Conservation (phyloP, 2,797 vertebrate genomes). For the Threskiornis aethiopicus region DNA sequence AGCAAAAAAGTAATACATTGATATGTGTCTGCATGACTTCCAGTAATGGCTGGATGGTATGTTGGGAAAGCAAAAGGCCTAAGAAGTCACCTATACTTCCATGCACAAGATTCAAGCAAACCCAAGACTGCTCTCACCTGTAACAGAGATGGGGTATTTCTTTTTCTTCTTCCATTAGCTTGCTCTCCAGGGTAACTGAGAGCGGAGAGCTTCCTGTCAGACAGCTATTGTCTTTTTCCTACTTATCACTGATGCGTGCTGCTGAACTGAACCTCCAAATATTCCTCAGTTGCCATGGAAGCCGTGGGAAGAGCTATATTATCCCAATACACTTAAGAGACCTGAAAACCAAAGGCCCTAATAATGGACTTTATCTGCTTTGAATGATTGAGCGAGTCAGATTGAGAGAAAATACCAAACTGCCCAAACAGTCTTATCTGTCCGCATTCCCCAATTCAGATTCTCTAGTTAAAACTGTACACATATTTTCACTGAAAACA, state of each 20-base stretch:
- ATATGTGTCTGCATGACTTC: background rate
- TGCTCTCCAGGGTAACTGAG: background rate
- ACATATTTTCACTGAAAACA: background rate
- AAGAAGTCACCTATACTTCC: background rate
- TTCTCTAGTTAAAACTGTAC: background rate
- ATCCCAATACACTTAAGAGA: background rate
- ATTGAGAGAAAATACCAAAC: background rate
- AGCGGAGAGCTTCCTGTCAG: background rate
- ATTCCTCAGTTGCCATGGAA: constrained; percentile 30
- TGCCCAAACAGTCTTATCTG: background rate
- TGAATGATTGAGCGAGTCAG: background rate
- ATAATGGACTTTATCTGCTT: background rate
- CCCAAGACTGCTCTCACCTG: background rate
- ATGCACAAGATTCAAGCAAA: background rate
- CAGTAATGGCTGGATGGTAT: background rate
- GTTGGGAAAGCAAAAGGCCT: background rate
- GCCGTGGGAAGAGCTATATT: background rate
- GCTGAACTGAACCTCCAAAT: background rate
- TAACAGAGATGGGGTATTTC: background rate
- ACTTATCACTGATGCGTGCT: background rate
- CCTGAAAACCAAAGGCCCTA: background rate
- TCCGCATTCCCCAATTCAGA: background rate
- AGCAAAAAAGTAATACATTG: background rate
- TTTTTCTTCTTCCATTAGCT: background rate
- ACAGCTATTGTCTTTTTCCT: background rate